Evolutionary conservation across 2,888 invertebrate genomes (phyloP), one percentile per base, ranked within the genome.

Genomic region (Syrista parreyssii): DNA sequence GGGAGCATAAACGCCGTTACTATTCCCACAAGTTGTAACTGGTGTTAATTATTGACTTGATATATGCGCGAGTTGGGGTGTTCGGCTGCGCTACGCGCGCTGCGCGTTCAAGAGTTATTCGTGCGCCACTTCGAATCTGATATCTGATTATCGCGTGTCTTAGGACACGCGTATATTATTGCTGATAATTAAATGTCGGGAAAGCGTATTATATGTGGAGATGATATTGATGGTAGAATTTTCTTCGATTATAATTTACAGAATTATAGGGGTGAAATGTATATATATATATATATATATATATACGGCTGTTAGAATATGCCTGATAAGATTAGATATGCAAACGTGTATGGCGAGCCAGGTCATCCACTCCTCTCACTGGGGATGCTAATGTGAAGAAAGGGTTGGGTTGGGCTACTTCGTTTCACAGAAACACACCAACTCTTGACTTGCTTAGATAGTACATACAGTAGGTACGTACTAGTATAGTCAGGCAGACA

Each of bases 21-120:
- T 90, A 90, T 91, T 90, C 90, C 90, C 91, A 88, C 90, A 90
- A 90, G 90, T 91, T 91, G 90, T 90, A 91, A 91, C 90, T 90
- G 90, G 89, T 90, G 91, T 91, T 91, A 91, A 91, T 91, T 90
- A 91, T 91, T 91, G 91, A 90, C 88, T 88, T 87, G 89, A 88
- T 89, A 88, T 88, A 89, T 86, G 81, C 76, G 76, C 36, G 82
- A 33, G 78, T 55, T 68, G 79, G 78, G 75, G 78, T 80, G 81
- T 71, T 72, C 76, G 80, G 40, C 80, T 78, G 78, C 77, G 78
- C 74, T 69, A 33, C 75, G 71, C 33, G 34, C 76, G 35, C 30
- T 35, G 72, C 36, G 76, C 36, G 74, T 33, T 74, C 76, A 68
- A 68, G 83, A 84, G 83, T 87, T 88, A 87, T 88, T 88, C 86